Conservation (phyloP, 2,888 invertebrate species). For the Andrena haemorrhoa region DNA sequence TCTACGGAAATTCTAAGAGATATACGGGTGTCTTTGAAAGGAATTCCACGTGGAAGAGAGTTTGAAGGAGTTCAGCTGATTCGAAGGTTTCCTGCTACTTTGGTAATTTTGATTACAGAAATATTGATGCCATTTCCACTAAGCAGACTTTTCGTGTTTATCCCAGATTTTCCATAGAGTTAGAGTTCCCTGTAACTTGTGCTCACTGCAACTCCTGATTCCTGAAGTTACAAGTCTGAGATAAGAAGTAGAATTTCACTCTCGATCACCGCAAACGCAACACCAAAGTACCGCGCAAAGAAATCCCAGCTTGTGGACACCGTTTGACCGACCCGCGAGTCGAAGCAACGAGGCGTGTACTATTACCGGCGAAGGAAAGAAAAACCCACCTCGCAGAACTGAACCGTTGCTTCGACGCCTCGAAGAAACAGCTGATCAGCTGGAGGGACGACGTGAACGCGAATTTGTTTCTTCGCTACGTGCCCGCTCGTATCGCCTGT, state of each 20-base stretch:
- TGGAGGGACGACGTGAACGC: not conserved
- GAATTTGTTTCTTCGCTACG: not conserved
- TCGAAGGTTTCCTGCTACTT: not conserved
- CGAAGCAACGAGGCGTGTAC: constrained; percentile 51
- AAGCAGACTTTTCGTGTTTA: not conserved
- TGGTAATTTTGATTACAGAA: no score
- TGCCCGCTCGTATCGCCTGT: not conserved
- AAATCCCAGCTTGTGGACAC: constrained; percentile 22
- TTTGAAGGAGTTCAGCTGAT: no score
- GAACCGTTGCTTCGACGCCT: constrained; percentile 21
- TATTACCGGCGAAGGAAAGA: constrained; percentile 37
- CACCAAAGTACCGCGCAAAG: constrained; percentile 20
- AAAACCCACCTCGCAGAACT: constrained; percentile 19
- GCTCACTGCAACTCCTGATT: not conserved
- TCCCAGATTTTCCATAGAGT: not conserved
- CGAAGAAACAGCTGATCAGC: not conserved
- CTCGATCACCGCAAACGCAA: constrained; percentile 24
- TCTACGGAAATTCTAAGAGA: no score
- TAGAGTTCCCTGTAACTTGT: not conserved
- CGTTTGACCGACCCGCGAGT: constrained; percentile 48
- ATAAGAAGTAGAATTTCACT: constrained; percentile 13
- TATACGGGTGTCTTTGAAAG: no score
- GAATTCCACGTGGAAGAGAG: no score
- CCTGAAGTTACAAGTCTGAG: not conserved
- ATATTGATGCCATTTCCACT: no score